Conservation (phyloP, 2,888 invertebrate genomes). For the Chesias legatella region DNA sequence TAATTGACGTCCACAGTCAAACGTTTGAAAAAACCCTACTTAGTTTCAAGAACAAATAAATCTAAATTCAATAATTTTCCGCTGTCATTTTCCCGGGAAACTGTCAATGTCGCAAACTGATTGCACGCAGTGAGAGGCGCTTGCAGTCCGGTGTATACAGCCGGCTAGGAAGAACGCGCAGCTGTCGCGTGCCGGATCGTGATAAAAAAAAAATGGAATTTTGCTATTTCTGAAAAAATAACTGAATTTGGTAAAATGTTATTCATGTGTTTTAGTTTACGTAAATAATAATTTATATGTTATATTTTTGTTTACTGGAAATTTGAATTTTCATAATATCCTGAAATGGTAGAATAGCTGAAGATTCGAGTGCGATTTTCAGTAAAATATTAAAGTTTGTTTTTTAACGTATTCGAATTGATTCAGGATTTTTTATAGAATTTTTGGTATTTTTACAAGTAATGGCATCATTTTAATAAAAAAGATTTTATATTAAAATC, state of each 20-base stretch:
- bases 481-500: background rate
- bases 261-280: too few relatives aligned
- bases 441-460: background rate
- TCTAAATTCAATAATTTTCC: background rate
- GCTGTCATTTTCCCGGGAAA: background rate
- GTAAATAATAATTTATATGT: too few relatives aligned
- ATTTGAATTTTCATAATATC: too few relatives aligned
- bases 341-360: too few relatives aligned
- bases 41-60: background rate
- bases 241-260: too few relatives aligned
- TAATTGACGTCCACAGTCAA: background rate
- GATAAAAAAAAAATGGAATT: conserved; percentile 2
- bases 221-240: conserved; percentile 4
- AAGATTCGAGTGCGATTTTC: too few relatives aligned
- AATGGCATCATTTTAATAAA: background rate
- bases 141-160: background rate
- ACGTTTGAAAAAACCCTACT: background rate
- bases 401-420: too few relatives aligned
- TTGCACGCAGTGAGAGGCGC: background rate
- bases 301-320: too few relatives aligned
- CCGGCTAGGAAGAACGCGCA: conserved; percentile 5
- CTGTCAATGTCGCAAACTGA: background rate
- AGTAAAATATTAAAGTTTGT: too few relatives aligned
- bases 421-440: too few relatives aligned
- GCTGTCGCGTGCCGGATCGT: background rate